Base-by-base conservation (phyloP, 2,797 vertebrate genomes). In the Darevskia nairensis region DNA sequence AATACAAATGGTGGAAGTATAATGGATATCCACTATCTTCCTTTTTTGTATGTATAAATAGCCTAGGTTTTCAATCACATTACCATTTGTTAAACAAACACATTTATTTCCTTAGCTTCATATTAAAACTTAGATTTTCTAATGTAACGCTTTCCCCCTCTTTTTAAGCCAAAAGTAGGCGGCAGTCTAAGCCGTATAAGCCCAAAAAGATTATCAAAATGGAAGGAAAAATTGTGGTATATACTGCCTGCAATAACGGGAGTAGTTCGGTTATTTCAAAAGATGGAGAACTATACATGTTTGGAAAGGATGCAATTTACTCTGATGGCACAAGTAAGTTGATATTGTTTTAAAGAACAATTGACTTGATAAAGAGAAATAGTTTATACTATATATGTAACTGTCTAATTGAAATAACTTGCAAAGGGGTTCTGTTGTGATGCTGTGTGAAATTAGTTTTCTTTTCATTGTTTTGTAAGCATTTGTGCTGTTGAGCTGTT, bases 191-290 rank as follows among this genome's bases (percentile, higher is more conserved):
- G 95, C 99, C 99, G 0, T 99, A 99, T 96, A 99, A 99, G 92
- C 99, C 99, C 86, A 99, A 99, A 97, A 99, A 99, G 97, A 99
- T 99, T 93, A 98, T 99, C 93, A 99, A 99, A 96, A 97, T 99
- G 95, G 99, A 99, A 97, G 98, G 98, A 89, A 99, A 99, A 96
- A 98, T 96, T 77, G 98, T 98, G 2, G 96, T 99, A 50, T 98
- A 98, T 92, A 98, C 98, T 21, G 98, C 99, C 0, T 99, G 99
- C 95, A 99, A 99, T 97, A 99, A 99, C 72, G 99, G 99, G 94
- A 99, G 99, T 96, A 99, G 99, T 96, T 99, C 98, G 92, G 98
- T 99, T 55, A 97, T 99, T 93, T 99, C 99, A 91, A 99, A 99
- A 96, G 99, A 99, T 75, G 99, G 99, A 91, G 99, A 99, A 93